Evolutionary conservation across 1,140 invertebrate genomes (phyloP), one percentile per base, ranked within the genome.

Genomic region (Drosophila paulistorum): DNA sequence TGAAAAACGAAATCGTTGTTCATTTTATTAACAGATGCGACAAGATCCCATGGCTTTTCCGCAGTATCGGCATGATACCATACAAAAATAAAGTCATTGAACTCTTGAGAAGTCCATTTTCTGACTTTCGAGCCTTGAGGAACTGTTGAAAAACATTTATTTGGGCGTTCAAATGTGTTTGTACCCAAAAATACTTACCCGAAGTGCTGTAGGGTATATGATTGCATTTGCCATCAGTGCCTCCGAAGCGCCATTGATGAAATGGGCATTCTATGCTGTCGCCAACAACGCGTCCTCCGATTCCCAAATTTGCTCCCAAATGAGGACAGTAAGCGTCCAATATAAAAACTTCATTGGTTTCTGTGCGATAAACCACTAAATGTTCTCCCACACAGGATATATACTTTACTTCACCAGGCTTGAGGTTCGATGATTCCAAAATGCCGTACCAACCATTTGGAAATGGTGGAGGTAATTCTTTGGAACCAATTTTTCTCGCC

Each of bases 371-470:
- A 0, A 98, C 94, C 4, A 95, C 96, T 59, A 98, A 94, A 75
- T 97, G 95, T 83, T 96, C 93, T 41, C 96, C 96, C 13, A 97
- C 91, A 35, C 95, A 94, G 39, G 95, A 93, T 1, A 97, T 93
- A 70, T 95, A 93, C 65, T 94, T 93, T 0, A 96, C 94, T 71
- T 95, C 92, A 37, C 94, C 94, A 2, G 90, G 90, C 33, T 92
- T 93, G 3, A 98, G 71, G 20, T 95, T 93, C 20, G 92, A 92
- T 6, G 95, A 96, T 90, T 98, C 97, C 0, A 95, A 91, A 1
- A 98, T 79, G 0, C 94, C 95, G 89, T 96, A 98, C 97, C 97
- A 98, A 10, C 97, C 97, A 80, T 98, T 98, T 0, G 97, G 97
- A 92, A 95, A 98, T 1, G 97, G 95, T 0, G 97, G 97, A 0